A percentile compares a stretch with the other conserved stretches of the same genome.
These are phyloP conservation scores for Callinectes sapidus DNA, from an alignment of 2,888 invertebrate genomes.

Conservation along the genomic window DNA sequence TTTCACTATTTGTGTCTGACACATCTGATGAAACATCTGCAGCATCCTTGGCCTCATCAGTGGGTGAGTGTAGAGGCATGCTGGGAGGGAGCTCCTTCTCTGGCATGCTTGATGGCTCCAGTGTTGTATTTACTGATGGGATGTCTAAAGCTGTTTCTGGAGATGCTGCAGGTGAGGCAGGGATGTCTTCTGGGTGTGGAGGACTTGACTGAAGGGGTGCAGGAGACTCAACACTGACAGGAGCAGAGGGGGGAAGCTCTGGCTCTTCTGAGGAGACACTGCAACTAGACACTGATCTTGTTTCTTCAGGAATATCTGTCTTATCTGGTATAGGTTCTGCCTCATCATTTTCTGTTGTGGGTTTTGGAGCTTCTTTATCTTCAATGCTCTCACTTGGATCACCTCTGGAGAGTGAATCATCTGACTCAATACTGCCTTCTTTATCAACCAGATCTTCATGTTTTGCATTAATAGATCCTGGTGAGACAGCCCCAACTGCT, in stretches of 20 bases:
- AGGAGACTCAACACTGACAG: not conserved
- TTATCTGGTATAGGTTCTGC: slow-evolving; percentile 24
- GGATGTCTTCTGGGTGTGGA: not conserved
- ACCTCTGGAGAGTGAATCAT: not conserved
- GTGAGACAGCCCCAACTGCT: not conserved
- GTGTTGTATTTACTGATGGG: not conserved
- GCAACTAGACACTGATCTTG: slow-evolving; percentile 13
- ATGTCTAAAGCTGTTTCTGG: not conserved
- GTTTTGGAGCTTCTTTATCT: not conserved
- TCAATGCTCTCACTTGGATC: not conserved
- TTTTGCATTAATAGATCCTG: not conserved
- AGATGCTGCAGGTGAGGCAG: not conserved
- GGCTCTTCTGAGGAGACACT: slow-evolving; percentile 55
- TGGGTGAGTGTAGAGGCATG: not conserved
- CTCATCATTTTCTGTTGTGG: not conserved
- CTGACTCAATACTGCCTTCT: not conserved
- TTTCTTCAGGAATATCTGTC: not conserved
- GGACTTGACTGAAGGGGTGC: not conserved
- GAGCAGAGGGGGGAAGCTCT: slow-evolving; percentile 15
- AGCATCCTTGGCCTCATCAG: not conserved
- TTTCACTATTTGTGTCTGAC: slow-evolving; percentile 3
- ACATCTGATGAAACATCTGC: slow-evolving; percentile 27
- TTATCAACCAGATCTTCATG: not conserved
- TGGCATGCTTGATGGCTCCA: not conserved
- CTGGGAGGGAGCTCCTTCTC: not conserved